Evolutionary conservation across 92 coral and sea anemone genomes (phyloP).

Genomic region (Bergia sp.): DNA sequence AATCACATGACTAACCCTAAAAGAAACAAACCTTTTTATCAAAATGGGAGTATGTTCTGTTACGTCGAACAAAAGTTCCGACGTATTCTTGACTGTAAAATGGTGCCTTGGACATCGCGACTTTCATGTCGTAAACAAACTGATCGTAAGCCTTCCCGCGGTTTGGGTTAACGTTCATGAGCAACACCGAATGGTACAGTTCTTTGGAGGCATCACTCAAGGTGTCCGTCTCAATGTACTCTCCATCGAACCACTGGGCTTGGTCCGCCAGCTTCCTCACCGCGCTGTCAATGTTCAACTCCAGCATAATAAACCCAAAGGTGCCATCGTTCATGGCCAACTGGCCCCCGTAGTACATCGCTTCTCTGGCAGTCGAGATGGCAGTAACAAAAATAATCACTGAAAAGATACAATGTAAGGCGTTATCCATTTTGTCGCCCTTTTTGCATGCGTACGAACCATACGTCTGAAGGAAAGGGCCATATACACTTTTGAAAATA

Average conservation of each 20-base stretch:
- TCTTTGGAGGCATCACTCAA: conserved; percentile 57
- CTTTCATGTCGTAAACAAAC: conserved; percentile 65
- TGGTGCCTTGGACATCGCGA: conserved; percentile 70
- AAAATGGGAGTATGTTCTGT: conserved; percentile 36
- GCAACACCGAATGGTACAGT: conserved; percentile 61
- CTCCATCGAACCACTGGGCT: conserved; percentile 54
- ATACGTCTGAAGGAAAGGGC: too few relatives aligned
- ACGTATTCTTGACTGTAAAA: conserved; percentile 64
- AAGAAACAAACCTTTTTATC: conserved; percentile 46
- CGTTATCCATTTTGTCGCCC: too few relatives aligned
- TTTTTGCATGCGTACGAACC: too few relatives aligned
- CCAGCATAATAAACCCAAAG: conserved; percentile 77
- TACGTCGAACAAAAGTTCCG: conserved; percentile 22
- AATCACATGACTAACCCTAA: too few relatives aligned
- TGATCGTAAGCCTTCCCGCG: conserved; percentile 54
- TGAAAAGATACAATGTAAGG: conserved; percentile 28
- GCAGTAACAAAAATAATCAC: conserved; percentile 81
- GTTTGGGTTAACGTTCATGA: conserved; percentile 58
- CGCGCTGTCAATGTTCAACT: conserved; percentile 57
- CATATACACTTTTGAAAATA: too few relatives aligned
- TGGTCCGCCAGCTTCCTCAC: conserved; percentile 34
- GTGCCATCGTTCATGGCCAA: conserved; percentile 87
- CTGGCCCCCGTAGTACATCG: conserved; percentile 76
- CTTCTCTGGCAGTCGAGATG: conserved; percentile 75
- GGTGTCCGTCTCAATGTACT: conserved; percentile 21